Conservation (phyloP, 2,113 vertebrate genomes). For the Cryptotis parvus region DNA sequence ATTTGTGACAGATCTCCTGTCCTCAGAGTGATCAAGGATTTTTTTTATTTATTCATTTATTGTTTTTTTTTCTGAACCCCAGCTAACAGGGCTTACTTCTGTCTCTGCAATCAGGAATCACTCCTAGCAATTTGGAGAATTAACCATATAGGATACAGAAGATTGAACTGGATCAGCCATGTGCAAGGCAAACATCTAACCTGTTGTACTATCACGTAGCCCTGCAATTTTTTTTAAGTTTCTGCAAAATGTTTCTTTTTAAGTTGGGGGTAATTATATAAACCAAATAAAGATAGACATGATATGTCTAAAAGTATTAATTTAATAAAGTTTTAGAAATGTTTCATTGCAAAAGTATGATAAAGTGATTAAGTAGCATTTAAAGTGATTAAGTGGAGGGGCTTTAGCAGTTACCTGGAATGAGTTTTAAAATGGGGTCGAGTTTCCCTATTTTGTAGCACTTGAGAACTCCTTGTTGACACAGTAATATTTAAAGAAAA, state of each 20-base stretch:
- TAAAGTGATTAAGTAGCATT: constrained; percentile 79
- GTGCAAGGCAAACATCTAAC: too few relatives aligned
- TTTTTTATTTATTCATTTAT: not conserved
- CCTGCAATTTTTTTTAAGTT: constrained; percentile 57
- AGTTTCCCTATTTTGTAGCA: constrained; percentile 62
- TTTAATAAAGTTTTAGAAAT: constrained; percentile 69
- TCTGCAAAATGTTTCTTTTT: not conserved
- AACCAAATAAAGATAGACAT: constrained; percentile 56
- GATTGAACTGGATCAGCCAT: too few relatives aligned
- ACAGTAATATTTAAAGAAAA: constrained; percentile 73
- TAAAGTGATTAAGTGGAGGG: too few relatives aligned
- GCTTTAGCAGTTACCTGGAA: constrained; percentile 81
- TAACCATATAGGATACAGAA: too few relatives aligned
- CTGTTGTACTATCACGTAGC: too few relatives aligned
- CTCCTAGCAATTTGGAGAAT: too few relatives aligned
- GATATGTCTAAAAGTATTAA: constrained; percentile 58
- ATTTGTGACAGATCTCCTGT: not conserved
- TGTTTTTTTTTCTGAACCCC: too few relatives aligned
- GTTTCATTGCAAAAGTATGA: constrained; percentile 76
- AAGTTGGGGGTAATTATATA: constrained; percentile 34
- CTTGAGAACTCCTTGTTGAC: constrained; percentile 77
- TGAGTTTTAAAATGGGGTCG: constrained; percentile 61
- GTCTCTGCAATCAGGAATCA: too few relatives aligned
- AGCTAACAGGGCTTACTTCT: too few relatives aligned
- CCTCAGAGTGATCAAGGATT: not conserved